Percentiles rank a stretch among this genome's conserved stretches.
Evolutionary conservation across 2,888 invertebrate species (phyloP).

Genomic region (Drosophila pegasa): DNA sequence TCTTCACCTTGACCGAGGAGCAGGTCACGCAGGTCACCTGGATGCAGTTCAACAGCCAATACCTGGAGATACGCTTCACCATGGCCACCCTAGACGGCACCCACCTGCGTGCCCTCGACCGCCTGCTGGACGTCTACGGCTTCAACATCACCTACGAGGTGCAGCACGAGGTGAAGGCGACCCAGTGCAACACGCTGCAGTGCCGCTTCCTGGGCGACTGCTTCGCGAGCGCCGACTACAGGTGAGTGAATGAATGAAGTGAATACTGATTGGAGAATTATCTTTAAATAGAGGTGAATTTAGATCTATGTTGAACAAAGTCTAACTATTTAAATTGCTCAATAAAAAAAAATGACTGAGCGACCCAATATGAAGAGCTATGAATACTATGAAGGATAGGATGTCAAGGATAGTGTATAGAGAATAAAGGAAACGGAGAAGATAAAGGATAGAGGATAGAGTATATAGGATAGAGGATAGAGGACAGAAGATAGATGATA

Average conservation of each 20-base stretch:
- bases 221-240: constrained; percentile 89
- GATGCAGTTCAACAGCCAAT: constrained; percentile 89
- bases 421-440: no score
- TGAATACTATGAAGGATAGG: no score
- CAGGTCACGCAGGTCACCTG: constrained; percentile 89
- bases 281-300: no score
- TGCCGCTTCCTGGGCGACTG: constrained; percentile 95
- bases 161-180: constrained; percentile 86
- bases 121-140: constrained; percentile 93
- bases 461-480: no score
- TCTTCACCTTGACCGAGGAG: constrained; percentile 90
- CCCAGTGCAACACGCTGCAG: constrained; percentile 91
- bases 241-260: constrained; percentile 89
- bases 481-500: no score
- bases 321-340: no score
- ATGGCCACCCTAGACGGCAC: constrained; percentile 91
- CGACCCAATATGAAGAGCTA: no score
- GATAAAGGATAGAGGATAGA: no score
- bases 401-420: no score
- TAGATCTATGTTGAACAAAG: no score
- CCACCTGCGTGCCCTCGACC: constrained; percentile 92
- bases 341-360: no score
- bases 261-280: no score
- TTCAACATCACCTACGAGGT: constrained; percentile 97
- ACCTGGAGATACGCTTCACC: constrained; percentile 91